Evolutionary conservation across 2,113 vertebrate species (phyloP).

Genomic region (Paracanthobrama guichenoti): DNA sequence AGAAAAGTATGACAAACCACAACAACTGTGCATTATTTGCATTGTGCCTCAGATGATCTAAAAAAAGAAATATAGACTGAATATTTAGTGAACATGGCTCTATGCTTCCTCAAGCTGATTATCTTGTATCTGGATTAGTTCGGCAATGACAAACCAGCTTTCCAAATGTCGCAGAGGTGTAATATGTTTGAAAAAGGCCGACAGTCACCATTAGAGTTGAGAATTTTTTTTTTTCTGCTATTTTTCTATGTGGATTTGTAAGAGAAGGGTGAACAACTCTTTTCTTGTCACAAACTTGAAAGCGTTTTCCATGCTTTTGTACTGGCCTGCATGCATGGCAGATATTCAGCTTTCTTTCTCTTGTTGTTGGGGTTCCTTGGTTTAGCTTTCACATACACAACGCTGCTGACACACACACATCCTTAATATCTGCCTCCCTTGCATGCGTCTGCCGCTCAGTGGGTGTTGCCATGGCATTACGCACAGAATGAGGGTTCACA

Average conservation of each 20-base stretch:
- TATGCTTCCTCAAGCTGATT: constrained; percentile 3
- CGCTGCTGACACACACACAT: constrained; percentile 49
- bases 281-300: background rate
- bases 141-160: constrained; percentile 25
- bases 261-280: background rate
- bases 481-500: constrained; percentile 82
- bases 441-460: constrained; percentile 69
- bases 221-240: too few species aligned
- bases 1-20: background rate
- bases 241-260: constrained; percentile 5
- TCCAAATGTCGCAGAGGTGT: background rate
- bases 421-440: constrained; percentile 59
- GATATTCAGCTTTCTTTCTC: constrained; percentile 11
- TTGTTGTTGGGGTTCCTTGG: constrained; percentile 13
- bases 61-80: background rate
- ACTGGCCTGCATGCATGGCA: constrained; percentile 2
- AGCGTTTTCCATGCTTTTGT: background rate
- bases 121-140: constrained; percentile 28
- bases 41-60: background rate
- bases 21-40: background rate
- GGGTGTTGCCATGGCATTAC: constrained; percentile 74
- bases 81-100: background rate
- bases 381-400: constrained; percentile 44
- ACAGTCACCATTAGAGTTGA: background rate
- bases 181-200: background rate